Evolutionary conservation across 2,113 vertebrate species (phyloP).

Genomic region (Pseudolaguvia tuberculata): DNA sequence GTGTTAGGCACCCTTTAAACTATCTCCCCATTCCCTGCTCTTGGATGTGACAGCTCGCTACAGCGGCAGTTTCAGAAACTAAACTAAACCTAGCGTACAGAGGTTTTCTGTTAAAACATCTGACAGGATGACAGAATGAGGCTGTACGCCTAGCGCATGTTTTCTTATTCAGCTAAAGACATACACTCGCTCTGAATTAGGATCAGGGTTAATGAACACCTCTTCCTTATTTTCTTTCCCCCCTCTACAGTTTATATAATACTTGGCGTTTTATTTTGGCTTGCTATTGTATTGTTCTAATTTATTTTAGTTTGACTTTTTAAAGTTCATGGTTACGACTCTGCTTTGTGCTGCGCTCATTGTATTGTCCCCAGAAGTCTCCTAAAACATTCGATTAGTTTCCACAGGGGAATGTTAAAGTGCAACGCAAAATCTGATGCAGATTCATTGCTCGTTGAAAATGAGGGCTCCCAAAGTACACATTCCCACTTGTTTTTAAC

Average conservation of each 20-base stretch:
- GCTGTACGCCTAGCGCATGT: background rate
- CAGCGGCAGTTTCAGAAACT: background rate
- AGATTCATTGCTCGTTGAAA: no score
- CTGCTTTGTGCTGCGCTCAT: background rate
- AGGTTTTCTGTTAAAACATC: background rate
- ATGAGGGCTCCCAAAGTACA: no score
- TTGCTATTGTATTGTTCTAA: background rate
- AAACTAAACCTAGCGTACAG: background rate
- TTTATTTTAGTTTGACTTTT: background rate
- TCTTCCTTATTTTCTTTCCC: background rate
- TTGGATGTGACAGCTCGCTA: background rate
- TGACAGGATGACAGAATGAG: conserved; percentile 17
- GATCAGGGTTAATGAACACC: background rate
- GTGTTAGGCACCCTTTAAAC: background rate
- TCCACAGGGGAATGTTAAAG: no score
- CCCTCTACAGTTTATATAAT: background rate
- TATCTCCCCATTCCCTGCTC: background rate
- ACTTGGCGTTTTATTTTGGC: background rate
- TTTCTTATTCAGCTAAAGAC: conserved; percentile 2
- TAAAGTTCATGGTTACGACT: background rate
- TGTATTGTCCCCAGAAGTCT: background rate
- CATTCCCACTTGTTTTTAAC: no score
- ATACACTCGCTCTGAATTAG: background rate
- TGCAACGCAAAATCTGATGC: no score
- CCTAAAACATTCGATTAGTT: no score